These are phyloP conservation scores for Gymnothorax javanicus DNA, from an alignment of 2,797 vertebrate genomes.

Conservation along the genomic window DNA sequence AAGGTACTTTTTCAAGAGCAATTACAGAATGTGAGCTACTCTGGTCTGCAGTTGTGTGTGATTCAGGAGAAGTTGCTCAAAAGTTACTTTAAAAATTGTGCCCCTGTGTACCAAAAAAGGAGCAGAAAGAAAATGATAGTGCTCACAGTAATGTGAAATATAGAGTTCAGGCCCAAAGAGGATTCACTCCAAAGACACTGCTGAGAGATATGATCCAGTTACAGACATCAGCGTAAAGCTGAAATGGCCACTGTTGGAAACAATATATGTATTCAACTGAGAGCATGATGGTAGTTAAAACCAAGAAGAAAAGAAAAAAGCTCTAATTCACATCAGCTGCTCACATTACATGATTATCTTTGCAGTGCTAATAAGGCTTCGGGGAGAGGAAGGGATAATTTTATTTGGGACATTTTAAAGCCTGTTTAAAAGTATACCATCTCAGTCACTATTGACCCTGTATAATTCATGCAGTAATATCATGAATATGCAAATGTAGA, in stretches of 20 bases:
- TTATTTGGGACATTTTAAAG: slow-evolving; percentile 5
- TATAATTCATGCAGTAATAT: slow-evolving; percentile 30
- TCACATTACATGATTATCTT: background rate
- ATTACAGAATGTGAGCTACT: background rate
- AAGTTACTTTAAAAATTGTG: background rate
- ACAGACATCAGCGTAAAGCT: background rate
- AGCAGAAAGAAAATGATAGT: background rate
- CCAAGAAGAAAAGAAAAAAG: slow-evolving; percentile 8
- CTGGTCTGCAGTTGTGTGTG: background rate
- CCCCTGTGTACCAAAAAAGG: background rate
- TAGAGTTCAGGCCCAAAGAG: background rate
- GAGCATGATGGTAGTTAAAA: background rate
- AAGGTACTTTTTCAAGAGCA: background rate
- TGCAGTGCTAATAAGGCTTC: slow-evolving; percentile 3
- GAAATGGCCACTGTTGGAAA: background rate
- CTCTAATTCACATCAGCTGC: background rate
- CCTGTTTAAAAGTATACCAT: slow-evolving; percentile 20
- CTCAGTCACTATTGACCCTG: slow-evolving; percentile 28
- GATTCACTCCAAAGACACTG: background rate
- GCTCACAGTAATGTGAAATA: background rate
- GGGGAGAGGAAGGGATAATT: background rate
- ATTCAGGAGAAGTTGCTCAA: background rate
- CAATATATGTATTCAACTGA: background rate
- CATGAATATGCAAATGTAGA: slow-evolving; percentile 52
- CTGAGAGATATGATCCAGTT: background rate